A percentile compares a stretch with the other conserved stretches of the same genome.
Evolutionary conservation across 2,888 invertebrate genomes (phyloP).

Genomic region (Hemithea aestivaria): DNA sequence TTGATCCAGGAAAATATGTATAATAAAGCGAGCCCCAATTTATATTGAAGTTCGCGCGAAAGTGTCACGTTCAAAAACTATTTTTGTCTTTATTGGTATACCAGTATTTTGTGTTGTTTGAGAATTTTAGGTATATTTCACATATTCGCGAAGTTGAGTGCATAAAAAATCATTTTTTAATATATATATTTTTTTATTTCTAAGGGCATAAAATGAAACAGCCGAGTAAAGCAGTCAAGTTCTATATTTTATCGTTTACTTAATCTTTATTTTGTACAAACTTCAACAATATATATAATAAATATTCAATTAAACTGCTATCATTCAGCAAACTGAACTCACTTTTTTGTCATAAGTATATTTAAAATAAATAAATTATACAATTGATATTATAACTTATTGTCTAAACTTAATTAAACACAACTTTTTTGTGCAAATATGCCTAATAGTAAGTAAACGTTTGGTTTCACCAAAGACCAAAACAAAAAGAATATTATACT

Average conservation of each 20-base stretch:
- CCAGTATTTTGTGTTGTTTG: too few species aligned
- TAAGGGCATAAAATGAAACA: constrained; percentile 47
- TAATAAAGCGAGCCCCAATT: too few species aligned
- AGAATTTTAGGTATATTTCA: too few species aligned
- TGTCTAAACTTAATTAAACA: constrained; percentile 80
- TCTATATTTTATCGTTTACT: constrained; percentile 80
- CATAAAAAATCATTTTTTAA: too few species aligned
- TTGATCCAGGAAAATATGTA: too few species aligned
- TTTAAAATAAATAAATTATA: constrained; percentile 70
- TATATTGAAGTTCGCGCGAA: too few species aligned
- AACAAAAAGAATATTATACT: constrained; percentile 26
- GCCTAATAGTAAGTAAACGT: constrained; percentile 74
- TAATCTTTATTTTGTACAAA: constrained; percentile 81
- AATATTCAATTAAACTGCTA: constrained; percentile 80
- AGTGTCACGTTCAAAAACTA: too few species aligned
- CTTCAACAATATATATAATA: constrained; percentile 81
- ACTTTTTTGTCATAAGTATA: constrained; percentile 78
- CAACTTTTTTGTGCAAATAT: constrained; percentile 80
- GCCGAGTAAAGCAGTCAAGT: constrained; percentile 76
- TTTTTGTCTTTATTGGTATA: too few species aligned
- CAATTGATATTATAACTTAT: constrained; percentile 76
- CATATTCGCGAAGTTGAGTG: too few species aligned
- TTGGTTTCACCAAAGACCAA: constrained; percentile 68
- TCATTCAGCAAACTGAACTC: constrained; percentile 80
- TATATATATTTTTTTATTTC: neutral